Evolutionary conservation across 53 echinoderm and acorn worm species (phyloP).

Genomic region (Stichopus horrens): DNA sequence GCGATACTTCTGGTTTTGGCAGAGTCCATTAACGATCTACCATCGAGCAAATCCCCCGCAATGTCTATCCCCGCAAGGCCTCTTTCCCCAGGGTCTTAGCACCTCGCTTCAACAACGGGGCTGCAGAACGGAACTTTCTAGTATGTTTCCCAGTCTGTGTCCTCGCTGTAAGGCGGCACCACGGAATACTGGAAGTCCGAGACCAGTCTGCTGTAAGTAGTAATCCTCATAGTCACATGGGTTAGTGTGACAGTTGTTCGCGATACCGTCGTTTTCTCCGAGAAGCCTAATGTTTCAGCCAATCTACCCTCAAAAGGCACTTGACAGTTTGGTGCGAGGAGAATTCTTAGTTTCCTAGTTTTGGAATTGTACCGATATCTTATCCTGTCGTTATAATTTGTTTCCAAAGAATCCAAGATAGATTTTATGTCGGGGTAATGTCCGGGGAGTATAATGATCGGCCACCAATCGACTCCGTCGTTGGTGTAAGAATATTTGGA

Average conservation of each 20-base stretch:
- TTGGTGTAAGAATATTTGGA: slow-evolving; percentile 15
- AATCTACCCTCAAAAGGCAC: slow-evolving; percentile 22
- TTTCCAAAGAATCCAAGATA: slow-evolving; percentile 19
- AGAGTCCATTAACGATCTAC: slow-evolving; percentile 8
- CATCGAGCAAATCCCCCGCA: slow-evolving; percentile 35
- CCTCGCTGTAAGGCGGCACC: slow-evolving; percentile 52
- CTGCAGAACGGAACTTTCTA: slow-evolving; percentile 40
- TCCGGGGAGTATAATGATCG: background rate
- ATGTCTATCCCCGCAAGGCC: slow-evolving; percentile 13
- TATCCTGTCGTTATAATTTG: background rate
- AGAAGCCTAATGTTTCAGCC: slow-evolving; percentile 38
- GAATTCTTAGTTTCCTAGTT: slow-evolving; percentile 4
- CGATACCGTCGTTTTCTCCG: background rate
- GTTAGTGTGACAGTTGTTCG: background rate
- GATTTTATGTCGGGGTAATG: background rate
- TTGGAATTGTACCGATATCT: too few relatives aligned
- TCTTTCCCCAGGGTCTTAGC: slow-evolving; percentile 27
- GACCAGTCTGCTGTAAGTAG: slow-evolving; percentile 43
- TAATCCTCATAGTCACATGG: background rate
- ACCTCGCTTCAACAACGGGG: slow-evolving; percentile 50
- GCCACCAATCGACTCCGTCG: background rate
- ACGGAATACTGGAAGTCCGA: slow-evolving; percentile 46
- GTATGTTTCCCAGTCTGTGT: slow-evolving; percentile 46
- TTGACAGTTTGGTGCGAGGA: background rate
- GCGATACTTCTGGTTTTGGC: slow-evolving; percentile 41